Evolutionary conservation across 2,888 invertebrate genomes (phyloP), one percentile per base, ranked within the genome.

Genomic region (Pharmacophagus antenor): DNA sequence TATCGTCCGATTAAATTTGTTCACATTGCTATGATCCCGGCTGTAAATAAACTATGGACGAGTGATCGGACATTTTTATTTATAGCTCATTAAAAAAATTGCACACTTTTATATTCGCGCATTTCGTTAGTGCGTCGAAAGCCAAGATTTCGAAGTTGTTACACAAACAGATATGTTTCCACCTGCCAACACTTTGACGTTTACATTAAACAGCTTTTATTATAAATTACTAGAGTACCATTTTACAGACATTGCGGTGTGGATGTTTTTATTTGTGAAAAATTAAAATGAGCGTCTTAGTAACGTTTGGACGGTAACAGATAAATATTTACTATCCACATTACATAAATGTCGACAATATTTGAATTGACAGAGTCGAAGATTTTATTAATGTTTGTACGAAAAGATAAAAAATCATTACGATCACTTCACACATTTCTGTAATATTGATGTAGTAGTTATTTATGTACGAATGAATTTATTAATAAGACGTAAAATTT

Each of bases 271-370:
- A 31, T 31, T 15, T 31, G 31, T 31, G 31, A 10, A 31, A 10
- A 31, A 31, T 12, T 31, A 12, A 31, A 31, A 31, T 12, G 31
- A 12, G 31, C 31, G 12, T 31, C 31, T 12, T 8, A 8, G 31
- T 12, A 8, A 31, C 31, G 31, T 46, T 20, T 44, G 12, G 20
- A 18, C 5, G 8, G 44, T 10, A 2, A 18, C 20, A 2, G 44
- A 46, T 17, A 46, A 46, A 46, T 46, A 46, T 46, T 46, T 46
- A 46, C 22, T 47, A 4, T 47, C 22, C 8, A 21, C 21, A 46
- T 46, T 46, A 42, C 17, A 8, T 20, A 10, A 3, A 12, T 20
- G 10, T 21, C 46, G 46, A 21, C 6, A 21, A 21, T 20, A 46
- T 46, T 46, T 20, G 46, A 20, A 42, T 42, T 17, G 47, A 15